phyloP scores from a whole-genome alignment of 2,888 invertebrate genomes.

The Alloscopus bannaensis region DNA sequence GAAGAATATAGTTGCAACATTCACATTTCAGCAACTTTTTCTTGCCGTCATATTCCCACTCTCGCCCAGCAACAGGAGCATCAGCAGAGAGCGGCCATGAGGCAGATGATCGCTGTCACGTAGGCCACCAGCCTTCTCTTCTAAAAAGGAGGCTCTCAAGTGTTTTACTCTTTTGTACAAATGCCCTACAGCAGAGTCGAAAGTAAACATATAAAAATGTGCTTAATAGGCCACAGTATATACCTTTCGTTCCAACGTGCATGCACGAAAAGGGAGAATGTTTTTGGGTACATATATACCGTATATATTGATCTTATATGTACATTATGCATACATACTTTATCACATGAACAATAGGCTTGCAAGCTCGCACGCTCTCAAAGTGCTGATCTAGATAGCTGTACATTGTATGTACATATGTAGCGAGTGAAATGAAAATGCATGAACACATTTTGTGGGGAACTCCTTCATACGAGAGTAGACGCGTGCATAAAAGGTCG shows the following conservation, averaged over 20 bases:
- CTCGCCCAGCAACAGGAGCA: slow-evolving; percentile 16
- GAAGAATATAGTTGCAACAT: no score
- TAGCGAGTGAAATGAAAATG: slow-evolving; percentile 20
- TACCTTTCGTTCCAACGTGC: slow-evolving; percentile 1
- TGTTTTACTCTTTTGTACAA: not conserved
- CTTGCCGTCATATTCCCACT: no score
- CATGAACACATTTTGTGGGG: slow-evolving; percentile 42
- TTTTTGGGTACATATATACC: not conserved
- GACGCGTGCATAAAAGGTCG: slow-evolving; percentile 57
- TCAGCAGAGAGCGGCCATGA: slow-evolving; percentile 34
- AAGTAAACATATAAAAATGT: not conserved
- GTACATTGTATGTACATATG: slow-evolving; percentile 8
- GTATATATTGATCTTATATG: not conserved
- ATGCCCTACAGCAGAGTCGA: not conserved
- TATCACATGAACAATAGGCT: no score
- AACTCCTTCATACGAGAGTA: slow-evolving; percentile 36
- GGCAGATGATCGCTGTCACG: slow-evolving; percentile 49
- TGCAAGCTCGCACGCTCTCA: no score
- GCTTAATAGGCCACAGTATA: not conserved
- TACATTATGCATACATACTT: slow-evolving; percentile 1
- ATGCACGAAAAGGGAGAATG: not conserved
- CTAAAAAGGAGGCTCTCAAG: slow-evolving; percentile 12
- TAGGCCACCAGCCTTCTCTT: slow-evolving; percentile 36
- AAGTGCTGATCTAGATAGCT: not conserved
- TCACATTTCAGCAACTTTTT: not conserved